phyloP scores from a whole-genome alignment of 1,140 invertebrate genomes.

The Eufriesea mexicana region DNA sequence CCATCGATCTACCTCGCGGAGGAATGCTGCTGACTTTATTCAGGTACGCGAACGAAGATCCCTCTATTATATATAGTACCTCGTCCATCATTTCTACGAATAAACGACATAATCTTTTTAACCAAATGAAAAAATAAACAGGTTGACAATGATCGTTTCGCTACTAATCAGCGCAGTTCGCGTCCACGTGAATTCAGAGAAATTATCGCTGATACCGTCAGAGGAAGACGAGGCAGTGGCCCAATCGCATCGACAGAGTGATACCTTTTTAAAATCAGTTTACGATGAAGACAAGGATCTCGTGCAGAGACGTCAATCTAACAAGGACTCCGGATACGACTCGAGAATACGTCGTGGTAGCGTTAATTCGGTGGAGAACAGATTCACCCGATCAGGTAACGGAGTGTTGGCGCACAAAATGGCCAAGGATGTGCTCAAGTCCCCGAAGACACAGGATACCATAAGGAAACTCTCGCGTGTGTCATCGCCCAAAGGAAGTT shows the following conservation, averaged over 20 bases:
- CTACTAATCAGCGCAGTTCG: conserved; percentile 63
- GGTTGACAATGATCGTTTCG: conserved; percentile 64
- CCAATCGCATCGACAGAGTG: not conserved
- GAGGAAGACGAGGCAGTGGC: not conserved
- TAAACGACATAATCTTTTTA: not conserved
- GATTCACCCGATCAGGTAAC: not conserved
- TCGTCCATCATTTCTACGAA: not conserved
- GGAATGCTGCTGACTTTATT: conserved; percentile 67
- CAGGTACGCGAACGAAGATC: conserved; percentile 28
- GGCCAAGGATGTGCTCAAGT: conserved; percentile 63
- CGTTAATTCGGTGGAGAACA: not conserved
- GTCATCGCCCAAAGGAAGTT: not conserved
- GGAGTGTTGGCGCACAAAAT: conserved; percentile 63
- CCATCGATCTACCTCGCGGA: conserved; percentile 53
- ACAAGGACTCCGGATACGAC: not conserved
- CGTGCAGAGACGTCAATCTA: not conserved
- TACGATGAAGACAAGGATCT: not conserved
- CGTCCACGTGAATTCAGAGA: conserved; percentile 27
- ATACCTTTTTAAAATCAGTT: not conserved
- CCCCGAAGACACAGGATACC: conserved; percentile 63
- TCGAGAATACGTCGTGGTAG: not conserved
- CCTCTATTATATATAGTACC: too few species aligned
- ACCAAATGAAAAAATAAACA: conserved; percentile 23
- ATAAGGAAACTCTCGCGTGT: conserved; percentile 61
- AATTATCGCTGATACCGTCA: conserved; percentile 24